Evolutionary conservation across 2,113 vertebrate species (phyloP), one percentile per base, ranked within the genome.

Genomic region (Zosterops pallidus): DNA sequence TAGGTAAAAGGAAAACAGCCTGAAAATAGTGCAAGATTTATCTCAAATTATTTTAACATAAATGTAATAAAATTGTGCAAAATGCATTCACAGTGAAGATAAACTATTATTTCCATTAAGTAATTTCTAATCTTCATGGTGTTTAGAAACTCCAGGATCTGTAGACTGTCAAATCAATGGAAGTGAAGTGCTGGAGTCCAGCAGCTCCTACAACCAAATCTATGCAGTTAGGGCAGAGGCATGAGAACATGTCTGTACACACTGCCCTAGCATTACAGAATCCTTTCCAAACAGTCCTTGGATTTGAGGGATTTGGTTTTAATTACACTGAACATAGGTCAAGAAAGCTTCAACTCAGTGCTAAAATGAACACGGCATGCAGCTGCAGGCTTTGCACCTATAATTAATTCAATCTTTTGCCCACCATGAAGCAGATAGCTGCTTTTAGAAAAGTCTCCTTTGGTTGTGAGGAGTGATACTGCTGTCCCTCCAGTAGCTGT

Each of bases 1-100:
- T 83, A 97, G 91, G 86, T 96, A 77, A 96, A 96, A 89, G 56
- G 72, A 96, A 97, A 96, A 87, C 94, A 95, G 92, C 84, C 97
- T 87, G 88, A 90, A 97, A 97, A 95, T 42, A 90, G 90, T 75
- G 81, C 86, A 96, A 96, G 95, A 95, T 52, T 49, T n/a, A 68
- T 62, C 49, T 86, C 89, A 93, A 89, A 39, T 94, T 93, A 89
- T 86, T 95, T 84, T 93, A 94, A 88, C 62, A 78, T 50, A 91
- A 71, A 92, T 82, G 82, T 83, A 91, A 94, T 86, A 87, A 93
- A 92, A 92, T 63, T 78, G 57, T 85, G 31, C 71, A 93, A 88
- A 94, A 94, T 65, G 41, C 77, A n/a, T 47, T 88, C 79, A 89
- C 49, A 64, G 69, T 42, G 85, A 93, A 83, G 69, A 62, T 11